Percentiles rank a stretch among this genome's conserved stretches.
Evolutionary conservation across 2,797 vertebrate species (phyloP).

Genomic region (Sebastes oblongus): DNA sequence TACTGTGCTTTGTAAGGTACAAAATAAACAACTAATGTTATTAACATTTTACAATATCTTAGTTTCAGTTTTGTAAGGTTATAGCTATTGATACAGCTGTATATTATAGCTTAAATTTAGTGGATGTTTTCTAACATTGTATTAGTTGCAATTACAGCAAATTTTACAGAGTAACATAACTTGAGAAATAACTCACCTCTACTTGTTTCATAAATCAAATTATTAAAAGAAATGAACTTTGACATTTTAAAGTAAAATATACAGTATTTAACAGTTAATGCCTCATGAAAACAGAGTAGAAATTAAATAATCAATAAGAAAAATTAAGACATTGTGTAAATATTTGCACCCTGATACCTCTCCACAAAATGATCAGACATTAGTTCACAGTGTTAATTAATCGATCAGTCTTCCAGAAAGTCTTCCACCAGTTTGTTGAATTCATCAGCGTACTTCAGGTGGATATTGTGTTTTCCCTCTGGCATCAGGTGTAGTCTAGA

Average conservation of each 20-base stretch:
- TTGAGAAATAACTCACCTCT: background rate
- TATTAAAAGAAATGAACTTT: background rate
- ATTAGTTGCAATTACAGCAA: background rate
- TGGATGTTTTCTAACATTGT: background rate
- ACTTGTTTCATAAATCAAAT: background rate
- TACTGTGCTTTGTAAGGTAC: background rate
- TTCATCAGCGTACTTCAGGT: conserved; percentile 86
- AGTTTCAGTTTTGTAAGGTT: background rate
- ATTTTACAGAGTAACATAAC: background rate
- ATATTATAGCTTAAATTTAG: background rate
- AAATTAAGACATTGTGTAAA: background rate
- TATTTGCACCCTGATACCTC: background rate
- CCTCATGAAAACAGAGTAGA: background rate
- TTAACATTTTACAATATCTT: background rate
- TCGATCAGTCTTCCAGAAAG: conserved; percentile 76
- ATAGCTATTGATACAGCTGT: background rate
- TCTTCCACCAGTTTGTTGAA: conserved; percentile 90
- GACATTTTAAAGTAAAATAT: background rate
- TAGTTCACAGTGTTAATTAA: background rate
- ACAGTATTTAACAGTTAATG: background rate
- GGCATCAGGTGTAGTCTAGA: conserved; percentile 89
- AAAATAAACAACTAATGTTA: background rate
- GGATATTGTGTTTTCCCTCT: conserved; percentile 92
- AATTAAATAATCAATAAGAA: background rate
- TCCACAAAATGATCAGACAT: background rate